Percentiles rank a stretch among this genome's conserved stretches.
These are phyloP conservation scores for Drosophila kanekoi DNA, from an alignment of 2,888 invertebrate species.

Conservation along the genomic window DNA sequence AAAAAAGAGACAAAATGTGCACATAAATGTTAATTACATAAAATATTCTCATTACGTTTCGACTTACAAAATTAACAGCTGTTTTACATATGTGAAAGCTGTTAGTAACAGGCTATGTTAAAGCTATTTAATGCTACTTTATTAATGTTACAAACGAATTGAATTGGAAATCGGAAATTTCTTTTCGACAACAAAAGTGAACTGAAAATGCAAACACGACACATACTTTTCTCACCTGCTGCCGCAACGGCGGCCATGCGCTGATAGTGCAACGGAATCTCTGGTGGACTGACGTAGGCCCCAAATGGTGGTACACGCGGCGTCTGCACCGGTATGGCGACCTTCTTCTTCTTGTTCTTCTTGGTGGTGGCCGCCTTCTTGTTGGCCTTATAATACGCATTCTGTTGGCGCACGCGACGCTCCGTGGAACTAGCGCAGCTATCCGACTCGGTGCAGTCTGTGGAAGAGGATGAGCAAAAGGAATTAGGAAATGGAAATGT, in stretches of 20 bases:
- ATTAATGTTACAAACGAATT: no score
- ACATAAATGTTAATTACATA: no score
- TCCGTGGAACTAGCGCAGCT: constrained; percentile 89
- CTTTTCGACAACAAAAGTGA: background rate
- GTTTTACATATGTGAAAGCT: no score
- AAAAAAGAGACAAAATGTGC: no score
- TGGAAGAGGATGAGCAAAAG: background rate
- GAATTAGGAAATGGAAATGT: no score
- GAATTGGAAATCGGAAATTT: no score
- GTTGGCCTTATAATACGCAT: constrained; percentile 88
- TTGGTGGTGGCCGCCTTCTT: constrained; percentile 90
- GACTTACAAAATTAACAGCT: no score
- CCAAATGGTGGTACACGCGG: constrained; percentile 91
- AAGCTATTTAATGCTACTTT: no score
- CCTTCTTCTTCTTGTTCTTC: constrained; percentile 90
- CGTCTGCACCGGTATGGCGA: constrained; percentile 94
- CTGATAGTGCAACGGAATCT: constrained; percentile 87
- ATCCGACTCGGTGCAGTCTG: constrained; percentile 93
- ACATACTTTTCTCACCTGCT: constrained; percentile 84
- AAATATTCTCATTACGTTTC: no score
- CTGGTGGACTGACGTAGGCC: constrained; percentile 89
- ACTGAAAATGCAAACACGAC: constrained; percentile 51
- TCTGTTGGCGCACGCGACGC: constrained; percentile 87
- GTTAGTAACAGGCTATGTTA: no score
- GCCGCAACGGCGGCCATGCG: constrained; percentile 77